Percentiles rank a stretch among this genome's conserved stretches.
phyloP scores from a whole-genome alignment of 2,113 vertebrate genomes.

The Falcunculus frontatus region DNA sequence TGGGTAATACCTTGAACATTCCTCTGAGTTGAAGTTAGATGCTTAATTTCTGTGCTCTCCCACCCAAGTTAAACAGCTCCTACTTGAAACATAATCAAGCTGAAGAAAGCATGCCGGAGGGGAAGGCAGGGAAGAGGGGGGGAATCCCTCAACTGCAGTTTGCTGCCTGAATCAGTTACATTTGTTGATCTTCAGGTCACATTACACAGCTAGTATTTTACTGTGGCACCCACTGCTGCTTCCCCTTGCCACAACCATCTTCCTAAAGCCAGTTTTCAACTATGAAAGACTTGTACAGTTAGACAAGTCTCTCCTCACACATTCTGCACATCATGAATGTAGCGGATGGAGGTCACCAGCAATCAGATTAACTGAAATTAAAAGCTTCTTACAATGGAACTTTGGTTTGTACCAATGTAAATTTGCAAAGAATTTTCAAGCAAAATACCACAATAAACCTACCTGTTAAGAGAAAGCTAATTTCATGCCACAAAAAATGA shows the following conservation, averaged over 20 bases:
- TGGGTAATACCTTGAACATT: not conserved
- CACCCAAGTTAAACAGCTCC: not conserved
- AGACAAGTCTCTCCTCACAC: not conserved
- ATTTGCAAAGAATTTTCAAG: not conserved
- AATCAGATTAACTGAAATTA: not conserved
- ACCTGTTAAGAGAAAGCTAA: not conserved
- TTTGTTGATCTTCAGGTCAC: not conserved
- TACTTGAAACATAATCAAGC: not conserved
- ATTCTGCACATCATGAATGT: not conserved
- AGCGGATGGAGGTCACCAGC: not conserved
- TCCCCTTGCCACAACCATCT: not conserved
- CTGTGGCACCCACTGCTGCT: not conserved
- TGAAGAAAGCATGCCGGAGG: not conserved
- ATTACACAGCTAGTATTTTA: not conserved
- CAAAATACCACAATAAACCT: not conserved
- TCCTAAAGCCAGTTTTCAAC: not conserved
- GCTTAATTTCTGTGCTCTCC: not conserved
- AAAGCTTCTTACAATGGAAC: not conserved
- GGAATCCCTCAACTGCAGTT: not conserved
- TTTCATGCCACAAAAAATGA: not conserved
- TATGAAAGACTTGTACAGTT: not conserved
- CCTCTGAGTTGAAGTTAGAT: not conserved
- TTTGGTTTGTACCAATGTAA: accelerated
- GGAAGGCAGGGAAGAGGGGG: not conserved
- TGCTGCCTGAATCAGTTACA: not conserved